Conservation (phyloP, 92 coral and sea anemone genomes). For the Epizoanthus stellaris region DNA sequence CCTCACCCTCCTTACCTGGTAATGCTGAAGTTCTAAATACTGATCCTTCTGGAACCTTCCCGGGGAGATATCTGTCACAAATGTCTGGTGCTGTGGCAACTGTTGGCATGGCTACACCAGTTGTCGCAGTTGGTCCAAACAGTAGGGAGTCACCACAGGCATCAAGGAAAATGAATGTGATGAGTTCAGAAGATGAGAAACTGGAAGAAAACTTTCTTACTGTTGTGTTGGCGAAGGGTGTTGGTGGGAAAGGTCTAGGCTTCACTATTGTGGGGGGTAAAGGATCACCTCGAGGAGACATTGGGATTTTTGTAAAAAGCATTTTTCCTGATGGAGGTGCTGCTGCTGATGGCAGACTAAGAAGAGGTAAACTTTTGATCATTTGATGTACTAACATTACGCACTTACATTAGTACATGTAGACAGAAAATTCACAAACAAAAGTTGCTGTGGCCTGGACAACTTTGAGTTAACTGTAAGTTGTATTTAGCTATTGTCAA, state of each 20-base stretch:
- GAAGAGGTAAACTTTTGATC: conserved; percentile 60
- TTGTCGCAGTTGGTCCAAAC: conserved; percentile 67
- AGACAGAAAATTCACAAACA: too few species aligned
- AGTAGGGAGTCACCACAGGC: conserved; percentile 81
- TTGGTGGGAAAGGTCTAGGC: conserved; percentile 92
- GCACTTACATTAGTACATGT: too few species aligned
- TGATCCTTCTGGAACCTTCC: conserved; percentile 28
- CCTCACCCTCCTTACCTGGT: conserved; percentile 58
- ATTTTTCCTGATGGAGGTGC: conserved; percentile 93
- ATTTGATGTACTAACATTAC: not conserved
- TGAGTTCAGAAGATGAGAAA: conserved; percentile 31
- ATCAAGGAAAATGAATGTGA: conserved; percentile 35
- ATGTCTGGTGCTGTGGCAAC: conserved; percentile 62
- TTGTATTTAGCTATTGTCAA: too few species aligned
- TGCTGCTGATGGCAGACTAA: conserved; percentile 90
- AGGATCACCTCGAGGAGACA: conserved; percentile 88
- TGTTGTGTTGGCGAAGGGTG: conserved; percentile 87
- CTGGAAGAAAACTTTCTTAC: conserved; percentile 65
- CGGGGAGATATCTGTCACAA: conserved; percentile 69
- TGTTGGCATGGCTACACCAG: conserved; percentile 72
- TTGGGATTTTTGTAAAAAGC: conserved; percentile 87
- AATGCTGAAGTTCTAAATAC: conserved; percentile 30
- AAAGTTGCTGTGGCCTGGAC: too few species aligned
- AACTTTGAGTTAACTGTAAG: too few species aligned
- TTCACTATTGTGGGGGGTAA: conserved; percentile 98